phyloP scores from a whole-genome alignment of 2,797 vertebrate genomes.

The Rhabdomys pumilio region DNA sequence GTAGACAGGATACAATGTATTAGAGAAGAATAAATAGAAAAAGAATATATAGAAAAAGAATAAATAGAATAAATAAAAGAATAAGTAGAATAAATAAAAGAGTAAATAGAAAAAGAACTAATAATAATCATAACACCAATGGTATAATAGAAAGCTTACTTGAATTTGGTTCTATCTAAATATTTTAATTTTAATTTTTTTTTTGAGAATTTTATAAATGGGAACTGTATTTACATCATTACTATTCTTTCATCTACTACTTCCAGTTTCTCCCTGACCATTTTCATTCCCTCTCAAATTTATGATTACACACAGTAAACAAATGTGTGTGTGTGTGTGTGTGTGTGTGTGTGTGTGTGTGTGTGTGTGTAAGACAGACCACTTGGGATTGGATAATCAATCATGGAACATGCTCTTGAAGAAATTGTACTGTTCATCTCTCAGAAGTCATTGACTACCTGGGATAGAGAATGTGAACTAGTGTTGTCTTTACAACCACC shows the following conservation, averaged over 20 bases:
- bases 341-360: neutral
- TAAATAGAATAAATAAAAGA: neutral
- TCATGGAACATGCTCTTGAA: neutral
- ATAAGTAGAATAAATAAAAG: too few species aligned
- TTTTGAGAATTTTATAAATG: neutral
- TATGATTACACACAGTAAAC: neutral
- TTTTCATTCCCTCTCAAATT: neutral
- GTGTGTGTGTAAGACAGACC: neutral
- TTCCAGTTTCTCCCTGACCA: neutral
- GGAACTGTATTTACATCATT: neutral
- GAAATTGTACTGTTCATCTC: neutral
- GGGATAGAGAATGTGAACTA: neutral
- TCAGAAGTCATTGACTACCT: neutral
- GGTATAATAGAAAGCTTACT: neutral
- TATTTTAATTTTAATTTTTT: neutral
- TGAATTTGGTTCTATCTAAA: neutral
- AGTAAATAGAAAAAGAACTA: neutral
- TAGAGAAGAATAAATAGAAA: neutral
- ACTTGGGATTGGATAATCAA: neutral
- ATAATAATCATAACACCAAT: neutral
- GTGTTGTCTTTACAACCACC: neutral
- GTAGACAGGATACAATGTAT: neutral
- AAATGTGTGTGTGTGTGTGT: neutral
- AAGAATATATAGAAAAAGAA: neutral
- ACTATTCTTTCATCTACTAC: neutral